Evolutionary conservation across 2,888 invertebrate genomes (phyloP).

Genomic region (Liodrosophila aerea): DNA sequence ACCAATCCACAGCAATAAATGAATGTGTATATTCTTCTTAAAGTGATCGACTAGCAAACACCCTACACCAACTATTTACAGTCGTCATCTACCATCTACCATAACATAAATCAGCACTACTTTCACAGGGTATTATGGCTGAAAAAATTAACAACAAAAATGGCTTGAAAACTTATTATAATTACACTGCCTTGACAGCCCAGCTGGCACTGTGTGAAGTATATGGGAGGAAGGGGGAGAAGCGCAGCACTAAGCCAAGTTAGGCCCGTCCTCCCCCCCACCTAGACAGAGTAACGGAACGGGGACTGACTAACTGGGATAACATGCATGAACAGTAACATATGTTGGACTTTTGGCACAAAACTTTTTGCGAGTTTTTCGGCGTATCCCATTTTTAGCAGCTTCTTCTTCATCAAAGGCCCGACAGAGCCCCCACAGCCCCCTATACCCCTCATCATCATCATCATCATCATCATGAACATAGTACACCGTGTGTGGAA

Average conservation of each 20-base stretch:
- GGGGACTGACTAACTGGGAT: constrained; percentile 44
- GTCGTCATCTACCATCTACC: too few species aligned
- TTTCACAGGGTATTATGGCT: constrained; percentile 24
- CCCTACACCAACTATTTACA: too few species aligned
- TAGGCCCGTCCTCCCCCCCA: constrained; percentile 1
- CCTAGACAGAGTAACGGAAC: constrained; percentile 16
- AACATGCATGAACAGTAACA: constrained; percentile 72
- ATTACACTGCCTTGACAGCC: constrained; percentile 58
- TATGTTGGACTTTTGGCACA: constrained; percentile 71
- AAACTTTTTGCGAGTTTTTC: constrained; percentile 56
- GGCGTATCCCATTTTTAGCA: constrained; percentile 44
- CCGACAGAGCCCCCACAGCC: too few species aligned
- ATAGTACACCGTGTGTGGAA: constrained; percentile 43
- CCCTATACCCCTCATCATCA: not conserved
- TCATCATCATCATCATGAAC: not conserved
- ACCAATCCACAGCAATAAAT: too few species aligned
- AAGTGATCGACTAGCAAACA: too few species aligned
- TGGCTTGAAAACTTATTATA: constrained; percentile 74
- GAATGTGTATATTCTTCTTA: too few species aligned
- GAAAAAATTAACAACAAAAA: constrained; percentile 12
- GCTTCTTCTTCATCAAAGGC: not conserved
- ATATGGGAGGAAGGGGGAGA: constrained; percentile 9
- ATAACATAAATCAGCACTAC: too few species aligned
- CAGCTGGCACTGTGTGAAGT: constrained; percentile 23
- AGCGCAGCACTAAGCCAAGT: constrained; percentile 31